Percentiles rank a stretch among this genome's conserved stretches.
phyloP scores from a whole-genome alignment of 2,888 invertebrate genomes.

The Ormyrus labotus region DNA sequence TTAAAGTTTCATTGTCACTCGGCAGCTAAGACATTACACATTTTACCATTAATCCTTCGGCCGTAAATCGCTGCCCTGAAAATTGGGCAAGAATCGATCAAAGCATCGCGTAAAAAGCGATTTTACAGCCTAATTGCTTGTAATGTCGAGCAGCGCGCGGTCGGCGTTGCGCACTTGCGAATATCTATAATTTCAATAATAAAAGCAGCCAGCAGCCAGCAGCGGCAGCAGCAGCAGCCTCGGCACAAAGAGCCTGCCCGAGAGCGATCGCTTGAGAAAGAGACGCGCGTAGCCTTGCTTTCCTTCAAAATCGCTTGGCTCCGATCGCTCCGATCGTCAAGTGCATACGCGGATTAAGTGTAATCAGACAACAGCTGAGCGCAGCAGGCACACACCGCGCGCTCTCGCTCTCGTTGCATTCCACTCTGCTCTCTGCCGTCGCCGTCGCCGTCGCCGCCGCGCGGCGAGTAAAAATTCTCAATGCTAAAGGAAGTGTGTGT shows the following conservation, averaged over 20 bases:
- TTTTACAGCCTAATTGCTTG: slow-evolving; percentile 8
- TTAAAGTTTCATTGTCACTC: slow-evolving; percentile 3
- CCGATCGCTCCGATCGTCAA: slow-evolving; percentile 49
- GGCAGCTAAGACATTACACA: not conserved
- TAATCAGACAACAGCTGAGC: slow-evolving; percentile 51
- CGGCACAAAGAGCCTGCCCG: not conserved
- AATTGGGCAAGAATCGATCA: slow-evolving; percentile 22
- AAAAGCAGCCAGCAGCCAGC: not conserved
- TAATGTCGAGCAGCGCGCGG: not conserved
- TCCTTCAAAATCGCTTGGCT: slow-evolving; percentile 47
- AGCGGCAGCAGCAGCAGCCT: not conserved
- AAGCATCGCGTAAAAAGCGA: not conserved
- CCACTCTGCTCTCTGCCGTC: not conserved
- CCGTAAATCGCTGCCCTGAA: not conserved
- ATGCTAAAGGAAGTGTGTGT: slow-evolving; percentile 64
- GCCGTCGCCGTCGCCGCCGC: not conserved
- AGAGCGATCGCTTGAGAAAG: not conserved
- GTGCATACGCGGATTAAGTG: slow-evolving; percentile 50
- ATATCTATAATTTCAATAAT: slow-evolving; percentile 33
- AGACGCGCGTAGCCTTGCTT: slow-evolving; percentile 47
- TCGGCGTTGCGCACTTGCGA: not conserved
- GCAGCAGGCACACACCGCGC: not conserved
- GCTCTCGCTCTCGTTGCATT: not conserved
- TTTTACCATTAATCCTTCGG: not conserved
- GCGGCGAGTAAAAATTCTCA: slow-evolving; percentile 55